phyloP scores from a whole-genome alignment of 2,888 invertebrate genomes.

The Leptinotarsa juncta region DNA sequence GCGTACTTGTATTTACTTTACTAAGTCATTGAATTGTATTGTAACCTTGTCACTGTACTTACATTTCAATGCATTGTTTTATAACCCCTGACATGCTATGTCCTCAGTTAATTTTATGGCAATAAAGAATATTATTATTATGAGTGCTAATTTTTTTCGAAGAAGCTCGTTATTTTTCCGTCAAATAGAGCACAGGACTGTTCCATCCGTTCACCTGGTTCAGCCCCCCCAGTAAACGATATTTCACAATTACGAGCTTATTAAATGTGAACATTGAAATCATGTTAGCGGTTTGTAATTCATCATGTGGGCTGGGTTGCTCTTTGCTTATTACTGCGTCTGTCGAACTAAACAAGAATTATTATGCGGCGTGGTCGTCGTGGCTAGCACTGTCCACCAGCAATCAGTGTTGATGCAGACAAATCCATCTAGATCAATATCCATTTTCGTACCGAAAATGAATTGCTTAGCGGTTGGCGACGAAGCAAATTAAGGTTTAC shows the following conservation, averaged over 20 bases:
- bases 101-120: too few species aligned
- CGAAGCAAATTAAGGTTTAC: constrained; percentile 2
- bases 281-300: constrained; percentile 37
- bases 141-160: too few species aligned
- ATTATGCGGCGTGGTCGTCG: constrained; percentile 35
- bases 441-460: constrained; percentile 12
- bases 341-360: constrained; percentile 42
- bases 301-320: constrained; percentile 32
- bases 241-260: constrained; percentile 38
- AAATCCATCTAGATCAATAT: constrained; percentile 31
- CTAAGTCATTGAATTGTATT: too few species aligned
- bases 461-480: constrained; percentile 14
- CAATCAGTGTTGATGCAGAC: constrained; percentile 32
- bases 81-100: too few species aligned
- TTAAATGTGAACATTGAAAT: constrained; percentile 34
- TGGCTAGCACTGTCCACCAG: constrained; percentile 14
- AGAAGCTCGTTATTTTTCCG: too few species aligned
- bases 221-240: constrained; percentile 15
- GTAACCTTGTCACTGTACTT: too few species aligned
- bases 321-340: constrained; percentile 36
- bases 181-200: too few species aligned
- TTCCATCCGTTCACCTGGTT: too few species aligned
- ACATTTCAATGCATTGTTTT: too few species aligned
- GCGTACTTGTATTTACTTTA: too few species aligned
- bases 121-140: too few species aligned